Evolutionary conservation across 2,888 invertebrate genomes (phyloP).

Genomic region (Sphinx pinastri): DNA sequence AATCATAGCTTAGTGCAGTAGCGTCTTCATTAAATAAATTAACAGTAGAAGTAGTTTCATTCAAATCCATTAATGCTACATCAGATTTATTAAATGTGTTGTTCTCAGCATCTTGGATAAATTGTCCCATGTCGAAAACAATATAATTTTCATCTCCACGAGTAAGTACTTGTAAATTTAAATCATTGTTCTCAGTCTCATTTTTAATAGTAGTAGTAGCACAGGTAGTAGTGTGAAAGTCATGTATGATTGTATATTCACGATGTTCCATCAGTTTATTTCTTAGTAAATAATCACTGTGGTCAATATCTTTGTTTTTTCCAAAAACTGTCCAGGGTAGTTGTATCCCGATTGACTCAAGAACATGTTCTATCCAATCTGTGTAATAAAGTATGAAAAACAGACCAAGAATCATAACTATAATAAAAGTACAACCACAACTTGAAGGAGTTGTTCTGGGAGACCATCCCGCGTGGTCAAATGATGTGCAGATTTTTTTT

Average conservation of each 20-base stretch:
- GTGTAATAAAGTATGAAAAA: slow-evolving; percentile 43
- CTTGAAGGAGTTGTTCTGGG: slow-evolving; percentile 25
- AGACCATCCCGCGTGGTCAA: slow-evolving; percentile 30
- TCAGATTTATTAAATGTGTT: background rate
- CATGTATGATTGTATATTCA: too few relatives aligned
- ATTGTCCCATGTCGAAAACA: background rate
- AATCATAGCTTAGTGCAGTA: background rate
- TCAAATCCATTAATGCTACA: background rate
- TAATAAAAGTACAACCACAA: slow-evolving; percentile 38
- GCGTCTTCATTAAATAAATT: background rate
- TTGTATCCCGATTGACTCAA: slow-evolving; percentile 37
- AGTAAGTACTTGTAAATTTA: background rate
- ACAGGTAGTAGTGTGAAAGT: too few relatives aligned
- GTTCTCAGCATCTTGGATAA: background rate
- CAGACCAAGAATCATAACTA: slow-evolving; percentile 38
- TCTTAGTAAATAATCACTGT: background rate
- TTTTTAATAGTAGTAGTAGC: background rate
- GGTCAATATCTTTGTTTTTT: slow-evolving; percentile 21
- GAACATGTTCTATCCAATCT: slow-evolving; percentile 44
- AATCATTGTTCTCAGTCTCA: background rate
- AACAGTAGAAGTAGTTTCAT: background rate
- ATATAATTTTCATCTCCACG: background rate
- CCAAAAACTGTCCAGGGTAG: slow-evolving; percentile 39
- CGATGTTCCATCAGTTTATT: too few relatives aligned
- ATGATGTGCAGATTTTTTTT: slow-evolving; percentile 39